Conservation (phyloP, 2,113 vertebrate species). For the Hemibates koningsi region DNA sequence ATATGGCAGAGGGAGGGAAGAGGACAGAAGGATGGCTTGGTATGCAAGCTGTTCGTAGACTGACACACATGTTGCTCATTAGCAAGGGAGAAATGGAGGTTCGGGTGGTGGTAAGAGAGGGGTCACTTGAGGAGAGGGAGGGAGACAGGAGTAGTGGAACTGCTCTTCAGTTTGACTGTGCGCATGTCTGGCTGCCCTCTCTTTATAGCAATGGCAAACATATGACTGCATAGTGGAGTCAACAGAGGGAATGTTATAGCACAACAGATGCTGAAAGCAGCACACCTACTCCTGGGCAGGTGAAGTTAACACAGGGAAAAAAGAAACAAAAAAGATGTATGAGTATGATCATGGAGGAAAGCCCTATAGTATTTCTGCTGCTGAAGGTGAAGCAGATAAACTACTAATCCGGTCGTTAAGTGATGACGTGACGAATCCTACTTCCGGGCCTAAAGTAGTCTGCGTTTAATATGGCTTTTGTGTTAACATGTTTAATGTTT, state of each 20-base stretch:
- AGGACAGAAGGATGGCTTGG: constrained; percentile 30
- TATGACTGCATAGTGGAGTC: constrained; percentile 13
- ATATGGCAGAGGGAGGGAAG: not conserved
- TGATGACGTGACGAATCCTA: too few relatives aligned
- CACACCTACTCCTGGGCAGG: constrained; percentile 4
- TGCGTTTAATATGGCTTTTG: too few relatives aligned
- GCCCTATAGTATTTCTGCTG: not conserved
- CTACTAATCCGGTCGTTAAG: not conserved
- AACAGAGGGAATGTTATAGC: constrained; percentile 5
- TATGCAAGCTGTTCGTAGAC: constrained; percentile 32
- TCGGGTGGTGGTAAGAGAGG: not conserved
- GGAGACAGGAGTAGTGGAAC: not conserved
- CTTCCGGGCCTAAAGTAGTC: too few relatives aligned
- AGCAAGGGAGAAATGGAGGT: not conserved
- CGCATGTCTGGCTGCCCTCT: constrained; percentile 17
- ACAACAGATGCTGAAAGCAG: not conserved
- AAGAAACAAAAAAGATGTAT: not conserved
- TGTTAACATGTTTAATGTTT: too few relatives aligned
- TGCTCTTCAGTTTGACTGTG: constrained; percentile 31
- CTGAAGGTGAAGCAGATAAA: not conserved
- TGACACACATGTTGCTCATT: constrained; percentile 42
- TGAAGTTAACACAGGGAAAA: not conserved
- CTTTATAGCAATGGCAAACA: constrained; percentile 29
- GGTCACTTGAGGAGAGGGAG: not conserved
- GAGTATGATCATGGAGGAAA: not conserved